Evolutionary conservation across 1,140 invertebrate genomes (phyloP), one percentile per base, ranked within the genome.

Genomic region (Lepidurus arcticus): DNA sequence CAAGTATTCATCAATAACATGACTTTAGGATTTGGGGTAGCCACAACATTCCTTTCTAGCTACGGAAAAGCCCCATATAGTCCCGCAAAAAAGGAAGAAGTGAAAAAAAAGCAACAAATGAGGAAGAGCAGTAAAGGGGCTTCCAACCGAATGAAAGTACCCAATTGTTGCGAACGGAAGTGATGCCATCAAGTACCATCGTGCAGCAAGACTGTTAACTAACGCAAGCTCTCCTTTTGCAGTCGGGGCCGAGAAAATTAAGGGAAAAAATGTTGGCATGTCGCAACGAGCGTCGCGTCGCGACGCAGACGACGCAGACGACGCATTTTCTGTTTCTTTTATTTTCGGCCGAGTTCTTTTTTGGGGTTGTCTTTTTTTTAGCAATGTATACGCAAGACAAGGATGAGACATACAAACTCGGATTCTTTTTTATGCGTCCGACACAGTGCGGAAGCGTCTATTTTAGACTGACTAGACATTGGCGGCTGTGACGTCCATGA

Each of bases 391-490:
- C 13, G 53, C 53, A 65, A 65, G 53, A 65, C 53, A 65, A 16
- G 53, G 53, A 65, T 65, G 53, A 65, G 53, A 65, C 53, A 65
- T 65, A 65, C 53, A 65, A 21, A 65, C 9, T 65, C n/a, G 53
- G 53, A 65, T 65, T 65, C 53, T 65, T 65, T 65, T 65, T 65
- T 65, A 65, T 21, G 53, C 9, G 53, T 16, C 53, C 53, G 53
- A 65, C 53, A 65, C 53, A 65, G 9, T 65, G 53, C 53, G 53
- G 53, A 65, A 65, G 53, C 53, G 53, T 65, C 53, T 65, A 65
- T 65, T 65, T 65, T 65, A 65, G 21, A 65, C 53, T 65, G 53
- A 65, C 53, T 65, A 65, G 53, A 65, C 53, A 65, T 65, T 65
- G 53, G 53, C 53, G 53, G 53, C 53, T 65, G 21, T 65, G 53